Evolutionary conservation across 2,797 vertebrate genomes (phyloP).

Genomic region (Xiphophorus birchmanni): DNA sequence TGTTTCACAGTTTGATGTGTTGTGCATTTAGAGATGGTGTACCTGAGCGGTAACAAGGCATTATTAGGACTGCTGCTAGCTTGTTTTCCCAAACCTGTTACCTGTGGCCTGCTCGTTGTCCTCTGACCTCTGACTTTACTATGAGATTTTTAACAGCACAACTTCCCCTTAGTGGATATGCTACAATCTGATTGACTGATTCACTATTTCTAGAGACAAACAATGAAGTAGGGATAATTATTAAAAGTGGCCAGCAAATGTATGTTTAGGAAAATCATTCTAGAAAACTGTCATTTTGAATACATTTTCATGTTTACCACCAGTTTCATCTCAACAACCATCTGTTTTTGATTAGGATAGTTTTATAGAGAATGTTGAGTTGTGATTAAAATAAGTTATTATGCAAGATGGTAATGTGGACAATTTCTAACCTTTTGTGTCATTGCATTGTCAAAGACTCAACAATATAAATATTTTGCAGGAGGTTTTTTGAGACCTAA

Average conservation of each 20-base stretch:
- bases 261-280: neutral
- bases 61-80: neutral
- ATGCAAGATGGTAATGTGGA: neutral
- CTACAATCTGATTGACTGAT: neutral
- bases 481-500: slow-evolving; percentile 18
- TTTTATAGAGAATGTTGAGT: neutral
- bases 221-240: neutral
- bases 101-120: neutral
- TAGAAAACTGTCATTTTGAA: neutral
- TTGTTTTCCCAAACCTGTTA: neutral
- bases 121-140: neutral
- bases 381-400: neutral
- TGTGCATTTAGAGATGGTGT: neutral
- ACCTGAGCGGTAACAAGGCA: neutral
- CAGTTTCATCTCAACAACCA: neutral
- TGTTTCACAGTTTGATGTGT: neutral
- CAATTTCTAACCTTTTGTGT: neutral
- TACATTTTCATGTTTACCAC: neutral
- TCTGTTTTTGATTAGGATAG: neutral
- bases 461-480: slow-evolving; percentile 14
- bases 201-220: neutral
- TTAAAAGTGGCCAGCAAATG: neutral
- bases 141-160: neutral
- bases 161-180: neutral
- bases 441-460: neutral